Evolutionary conservation across 2,113 vertebrate genomes (phyloP), one percentile per base, ranked within the genome.

Genomic region (Mormoops blainvillei): DNA sequence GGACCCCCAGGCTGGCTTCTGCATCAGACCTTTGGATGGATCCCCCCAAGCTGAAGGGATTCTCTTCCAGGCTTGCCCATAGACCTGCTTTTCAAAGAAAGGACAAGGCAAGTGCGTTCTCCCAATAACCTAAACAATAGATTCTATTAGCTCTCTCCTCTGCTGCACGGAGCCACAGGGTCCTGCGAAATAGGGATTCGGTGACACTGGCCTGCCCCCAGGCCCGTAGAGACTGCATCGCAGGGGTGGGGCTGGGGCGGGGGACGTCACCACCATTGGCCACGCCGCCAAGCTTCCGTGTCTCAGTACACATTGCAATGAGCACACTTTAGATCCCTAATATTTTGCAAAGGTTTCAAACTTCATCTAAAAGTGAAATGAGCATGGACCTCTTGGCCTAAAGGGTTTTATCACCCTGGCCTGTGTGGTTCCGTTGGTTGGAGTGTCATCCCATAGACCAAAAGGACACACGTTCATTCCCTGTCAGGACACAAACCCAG

Each of bases 311-410:
- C 31, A 5, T 8, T 9, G 20, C 10, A 63, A 36, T 24, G 76
- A 87, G 24, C 13, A 56, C 58, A 45, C 16, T 36, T 89, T 12
- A 11, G 20, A 71, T 14, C 71, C 22, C 41, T 33, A 61, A 8
- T 26, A 45, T 38, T 91, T 65, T 67, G 22, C 61, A 45, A 81
- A 84, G 70, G 48, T 80, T 92, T 84, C 74, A 65, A 65, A 90
- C 19, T 5, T 80, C 33, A 54, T 54, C 50, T 28, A 33, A 52
- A 84, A 89, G 43, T 56, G 45, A 90, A 85, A 31, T 11, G 7
- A 68, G 45, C 38, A 58, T 43, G 52, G 58, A 31, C 50, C 14
- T 50, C 43, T 65, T 68, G 20, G 4, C 31, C 67, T 86, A 12
- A 36, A 56, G 50, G 33, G 26, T 38, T 88, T 65, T 50, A 20